Conservation (phyloP, 2,888 invertebrate genomes). For the Azorinus chamasolen region DNA sequence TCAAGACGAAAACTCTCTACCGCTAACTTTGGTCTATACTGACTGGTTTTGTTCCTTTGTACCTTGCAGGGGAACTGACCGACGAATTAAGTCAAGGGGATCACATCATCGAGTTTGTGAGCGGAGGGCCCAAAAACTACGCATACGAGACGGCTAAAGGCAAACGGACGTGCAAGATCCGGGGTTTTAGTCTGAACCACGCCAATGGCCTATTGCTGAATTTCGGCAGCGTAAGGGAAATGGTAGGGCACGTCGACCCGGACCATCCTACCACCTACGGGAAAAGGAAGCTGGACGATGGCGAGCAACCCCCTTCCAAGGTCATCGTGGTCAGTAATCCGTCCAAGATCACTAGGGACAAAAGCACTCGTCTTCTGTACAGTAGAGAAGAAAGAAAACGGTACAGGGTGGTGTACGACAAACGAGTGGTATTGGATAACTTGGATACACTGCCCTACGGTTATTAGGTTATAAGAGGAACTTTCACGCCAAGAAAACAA, state of each 20-base stretch:
- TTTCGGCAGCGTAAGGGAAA: constrained; percentile 17
- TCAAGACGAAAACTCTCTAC: not conserved
- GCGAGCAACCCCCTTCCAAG: constrained; percentile 6
- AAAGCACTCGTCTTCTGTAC: constrained; percentile 90
- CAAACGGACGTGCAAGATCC: constrained; percentile 65
- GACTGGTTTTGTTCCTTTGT: not conserved
- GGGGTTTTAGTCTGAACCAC: constrained; percentile 72
- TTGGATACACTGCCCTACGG: constrained; percentile 41
- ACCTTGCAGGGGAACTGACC: constrained; percentile 20
- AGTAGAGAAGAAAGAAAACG: constrained; percentile 88
- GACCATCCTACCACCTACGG: not conserved
- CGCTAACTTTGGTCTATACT: not conserved
- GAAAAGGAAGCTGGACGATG: not conserved
- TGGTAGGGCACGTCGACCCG: constrained; percentile 10
- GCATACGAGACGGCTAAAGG: constrained; percentile 21
- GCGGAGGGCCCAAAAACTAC: constrained; percentile 25
- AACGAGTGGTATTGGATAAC: constrained; percentile 15
- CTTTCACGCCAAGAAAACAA: not conserved
- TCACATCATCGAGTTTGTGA: constrained; percentile 68
- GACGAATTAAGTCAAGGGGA: too few species aligned
- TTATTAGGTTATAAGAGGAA: constrained; percentile 2
- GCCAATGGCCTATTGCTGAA: constrained; percentile 39
- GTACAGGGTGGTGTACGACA: constrained; percentile 28
- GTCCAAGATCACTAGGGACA: constrained; percentile 85
- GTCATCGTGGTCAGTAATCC: constrained; percentile 14